A percentile compares a stretch with the other conserved stretches of the same genome.
Conservation (phyloP, 2,113 vertebrate species). For the Callipepla squamata region DNA sequence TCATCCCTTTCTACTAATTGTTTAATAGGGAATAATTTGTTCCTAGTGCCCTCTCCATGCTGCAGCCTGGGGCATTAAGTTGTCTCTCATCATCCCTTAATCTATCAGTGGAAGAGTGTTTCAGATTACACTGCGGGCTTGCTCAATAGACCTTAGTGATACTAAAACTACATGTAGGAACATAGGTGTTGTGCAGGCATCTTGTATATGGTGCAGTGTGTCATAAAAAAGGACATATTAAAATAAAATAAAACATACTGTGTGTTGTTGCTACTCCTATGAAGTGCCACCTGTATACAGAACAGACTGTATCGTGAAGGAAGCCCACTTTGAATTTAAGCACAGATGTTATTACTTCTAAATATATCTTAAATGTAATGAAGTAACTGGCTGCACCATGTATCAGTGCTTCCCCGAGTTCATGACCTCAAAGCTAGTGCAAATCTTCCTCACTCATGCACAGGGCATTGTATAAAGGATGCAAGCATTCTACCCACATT, state of each 20-base stretch:
- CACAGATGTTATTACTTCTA: background rate
- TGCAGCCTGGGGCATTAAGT: background rate
- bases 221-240: background rate
- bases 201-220: background rate
- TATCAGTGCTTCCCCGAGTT: background rate
- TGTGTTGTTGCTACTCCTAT: background rate
- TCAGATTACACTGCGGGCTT: background rate
- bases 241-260: background rate
- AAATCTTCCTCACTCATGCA: background rate
- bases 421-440: background rate
- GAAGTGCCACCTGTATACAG: background rate
- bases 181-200: background rate
- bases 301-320: background rate
- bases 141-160: background rate
- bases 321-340: background rate
- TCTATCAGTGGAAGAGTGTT: background rate
- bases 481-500: background rate
- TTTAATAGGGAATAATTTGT: background rate
- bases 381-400: background rate
- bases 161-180: background rate
- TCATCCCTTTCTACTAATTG: background rate
- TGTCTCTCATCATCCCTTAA: background rate
- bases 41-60: background rate
- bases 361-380: background rate
- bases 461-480: background rate